Percentiles rank a stretch among this genome's conserved stretches.
Evolutionary conservation across 2,797 vertebrate genomes (phyloP).

Genomic region (Chanos chanos): DNA sequence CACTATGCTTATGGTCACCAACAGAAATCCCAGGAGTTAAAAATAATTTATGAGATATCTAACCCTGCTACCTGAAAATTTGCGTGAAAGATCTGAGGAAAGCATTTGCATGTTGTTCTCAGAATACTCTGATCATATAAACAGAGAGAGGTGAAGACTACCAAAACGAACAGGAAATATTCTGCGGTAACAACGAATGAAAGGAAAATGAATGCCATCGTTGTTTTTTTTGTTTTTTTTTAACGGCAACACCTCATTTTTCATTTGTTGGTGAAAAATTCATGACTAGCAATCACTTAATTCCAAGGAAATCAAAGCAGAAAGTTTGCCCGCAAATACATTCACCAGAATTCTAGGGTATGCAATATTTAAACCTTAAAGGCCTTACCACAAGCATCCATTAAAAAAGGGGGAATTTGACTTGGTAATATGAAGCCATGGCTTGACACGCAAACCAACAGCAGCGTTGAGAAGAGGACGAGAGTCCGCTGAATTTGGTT

Average conservation of each 20-base stretch:
- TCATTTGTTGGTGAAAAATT: conserved; percentile 6
- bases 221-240: too few relatives aligned
- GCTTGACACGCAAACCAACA: conserved; percentile 9
- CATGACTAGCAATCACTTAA: conserved; percentile 8
- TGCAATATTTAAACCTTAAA: neutral
- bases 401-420: conserved; percentile 1
- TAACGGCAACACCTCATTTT: conserved; percentile 7
- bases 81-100: too few relatives aligned
- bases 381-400: neutral
- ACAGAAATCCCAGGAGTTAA: too few relatives aligned
- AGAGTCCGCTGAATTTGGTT: conserved; percentile 13
- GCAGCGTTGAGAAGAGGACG: conserved; percentile 10
- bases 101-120: too few relatives aligned
- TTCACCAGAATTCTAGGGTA: conserved; percentile 17
- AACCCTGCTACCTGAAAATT: too few relatives aligned
- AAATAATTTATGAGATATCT: too few relatives aligned
- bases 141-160: too few relatives aligned
- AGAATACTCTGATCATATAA: too few relatives aligned
- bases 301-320: conserved; percentile 17
- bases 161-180: too few relatives aligned
- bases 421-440: conserved; percentile 13
- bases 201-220: too few relatives aligned
- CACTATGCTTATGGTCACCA: too few relatives aligned
- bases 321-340: conserved; percentile 17
- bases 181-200: too few relatives aligned